phyloP scores from a whole-genome alignment of 2,888 invertebrate genomes.

The Rhagophthalmus giganteus region DNA sequence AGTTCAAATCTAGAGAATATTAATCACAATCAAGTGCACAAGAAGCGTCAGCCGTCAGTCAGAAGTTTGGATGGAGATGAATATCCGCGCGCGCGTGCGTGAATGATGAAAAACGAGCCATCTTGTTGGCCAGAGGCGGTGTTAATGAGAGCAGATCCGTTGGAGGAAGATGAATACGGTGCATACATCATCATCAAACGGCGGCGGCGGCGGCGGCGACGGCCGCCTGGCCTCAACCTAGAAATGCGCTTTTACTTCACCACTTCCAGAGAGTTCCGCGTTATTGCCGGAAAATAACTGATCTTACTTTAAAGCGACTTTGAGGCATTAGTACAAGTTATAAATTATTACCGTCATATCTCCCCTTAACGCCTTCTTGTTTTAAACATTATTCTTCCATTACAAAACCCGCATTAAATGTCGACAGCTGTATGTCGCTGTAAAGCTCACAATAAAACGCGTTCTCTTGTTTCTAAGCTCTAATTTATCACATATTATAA shows the following conservation, averaged over 20 bases:
- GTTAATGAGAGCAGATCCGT: slow-evolving; percentile 46
- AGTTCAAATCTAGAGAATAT: slow-evolving; percentile 46
- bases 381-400: slow-evolving; percentile 18
- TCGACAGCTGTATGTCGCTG: slow-evolving; percentile 12
- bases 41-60: slow-evolving; percentile 44
- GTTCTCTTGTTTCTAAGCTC: slow-evolving; percentile 12
- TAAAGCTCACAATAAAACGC: slow-evolving; percentile 8
- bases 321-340: too few species aligned
- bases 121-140: slow-evolving; percentile 46
- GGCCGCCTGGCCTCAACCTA: slow-evolving; percentile 17
- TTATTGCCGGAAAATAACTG: slow-evolving; percentile 25
- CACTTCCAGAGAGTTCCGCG: slow-evolving; percentile 30
- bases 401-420: slow-evolving; percentile 19
- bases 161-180: slow-evolving; percentile 40
- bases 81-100: slow-evolving; percentile 41
- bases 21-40: slow-evolving; percentile 49
- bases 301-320: slow-evolving; percentile 15
- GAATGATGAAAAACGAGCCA: slow-evolving; percentile 50
- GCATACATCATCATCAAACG: slow-evolving; percentile 42
- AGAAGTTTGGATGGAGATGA: slow-evolving; percentile 41
- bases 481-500: slow-evolving; percentile 16
- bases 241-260: slow-evolving; percentile 27
- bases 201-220: too few species aligned
- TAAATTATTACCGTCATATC: slow-evolving; percentile 19
- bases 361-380: slow-evolving; percentile 19